Evolutionary conservation across 1,140 invertebrate species (phyloP).

Genomic region (Brachionus rotundiformis): DNA sequence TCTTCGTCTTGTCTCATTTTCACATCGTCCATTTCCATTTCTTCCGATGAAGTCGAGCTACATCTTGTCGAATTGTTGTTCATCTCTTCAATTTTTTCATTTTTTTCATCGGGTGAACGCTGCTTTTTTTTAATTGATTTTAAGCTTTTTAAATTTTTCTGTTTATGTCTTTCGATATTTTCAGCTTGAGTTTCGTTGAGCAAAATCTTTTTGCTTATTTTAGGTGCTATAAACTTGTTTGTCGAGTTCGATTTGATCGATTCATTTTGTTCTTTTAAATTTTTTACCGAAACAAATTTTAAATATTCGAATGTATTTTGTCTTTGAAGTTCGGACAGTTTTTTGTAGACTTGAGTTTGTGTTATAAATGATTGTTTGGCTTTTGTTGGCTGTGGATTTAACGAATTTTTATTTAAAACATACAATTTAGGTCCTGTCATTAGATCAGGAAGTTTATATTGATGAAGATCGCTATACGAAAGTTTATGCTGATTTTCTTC

Average conservation of each 20-base stretch:
- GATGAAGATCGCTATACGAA: conserved; percentile 8
- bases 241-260: not conserved
- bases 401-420: conserved; percentile 9
- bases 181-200: not conserved
- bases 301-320: conserved; percentile 46
- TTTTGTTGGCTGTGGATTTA: not conserved
- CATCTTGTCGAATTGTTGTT: not conserved
- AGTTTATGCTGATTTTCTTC: not conserved
- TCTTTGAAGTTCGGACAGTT: conserved; percentile 12
- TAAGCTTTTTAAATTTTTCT: not conserved
- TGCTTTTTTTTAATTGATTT: not conserved
- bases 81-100: not conserved
- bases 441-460: conserved; percentile 11
- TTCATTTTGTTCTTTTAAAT: conserved; percentile 22
- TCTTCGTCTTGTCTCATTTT: not conserved
- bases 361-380: conserved; percentile 30
- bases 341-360: conserved; percentile 33
- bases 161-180: not conserved
- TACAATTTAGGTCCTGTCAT: not conserved
- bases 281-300: conserved; percentile 35
- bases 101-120: no score
- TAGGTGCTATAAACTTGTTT: not conserved
- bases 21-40: not conserved
- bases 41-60: not conserved
- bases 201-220: conserved; percentile 28